A percentile compares a stretch with the other conserved stretches of the same genome.
Conservation (phyloP, 1,140 invertebrate genomes). For the Brachionus manjavacas region DNA sequence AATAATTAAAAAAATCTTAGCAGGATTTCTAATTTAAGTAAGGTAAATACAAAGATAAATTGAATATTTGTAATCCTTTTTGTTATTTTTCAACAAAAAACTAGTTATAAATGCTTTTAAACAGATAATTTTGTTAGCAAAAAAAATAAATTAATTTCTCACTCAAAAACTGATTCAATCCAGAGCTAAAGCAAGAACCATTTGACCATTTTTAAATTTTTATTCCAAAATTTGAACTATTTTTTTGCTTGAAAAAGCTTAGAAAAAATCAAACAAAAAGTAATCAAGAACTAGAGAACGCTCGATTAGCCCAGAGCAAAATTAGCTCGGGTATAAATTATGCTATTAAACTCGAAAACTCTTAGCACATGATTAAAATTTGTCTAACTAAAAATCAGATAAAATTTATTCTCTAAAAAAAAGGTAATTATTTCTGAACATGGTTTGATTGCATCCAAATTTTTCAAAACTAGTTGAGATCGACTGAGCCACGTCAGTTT, state of each 20-base stretch:
- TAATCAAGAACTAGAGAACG: background rate
- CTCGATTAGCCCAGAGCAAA: background rate
- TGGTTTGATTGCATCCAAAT: background rate
- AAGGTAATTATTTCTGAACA: background rate
- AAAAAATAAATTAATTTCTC: too few species aligned
- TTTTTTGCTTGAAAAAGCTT: background rate
- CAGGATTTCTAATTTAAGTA: too few species aligned
- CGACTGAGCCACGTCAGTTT: background rate
- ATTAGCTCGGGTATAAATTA: background rate
- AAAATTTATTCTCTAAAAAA: background rate
- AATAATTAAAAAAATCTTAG: too few species aligned
- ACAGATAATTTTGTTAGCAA: too few species aligned
- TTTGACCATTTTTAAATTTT: too few species aligned
- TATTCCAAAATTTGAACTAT: background rate
- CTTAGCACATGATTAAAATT: background rate
- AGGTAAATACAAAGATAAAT: too few species aligned
- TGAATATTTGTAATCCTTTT: too few species aligned
- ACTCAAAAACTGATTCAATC: background rate
- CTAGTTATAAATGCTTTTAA: too few species aligned
- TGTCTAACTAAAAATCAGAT: background rate
- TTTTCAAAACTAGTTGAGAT: background rate
- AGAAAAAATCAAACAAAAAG: background rate
- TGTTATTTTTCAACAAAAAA: too few species aligned
- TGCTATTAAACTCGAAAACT: background rate
- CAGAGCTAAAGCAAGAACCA: background rate